Evolutionary conservation across 2,113 vertebrate species (phyloP).

Genomic region (Phylloscopus whistleri): DNA sequence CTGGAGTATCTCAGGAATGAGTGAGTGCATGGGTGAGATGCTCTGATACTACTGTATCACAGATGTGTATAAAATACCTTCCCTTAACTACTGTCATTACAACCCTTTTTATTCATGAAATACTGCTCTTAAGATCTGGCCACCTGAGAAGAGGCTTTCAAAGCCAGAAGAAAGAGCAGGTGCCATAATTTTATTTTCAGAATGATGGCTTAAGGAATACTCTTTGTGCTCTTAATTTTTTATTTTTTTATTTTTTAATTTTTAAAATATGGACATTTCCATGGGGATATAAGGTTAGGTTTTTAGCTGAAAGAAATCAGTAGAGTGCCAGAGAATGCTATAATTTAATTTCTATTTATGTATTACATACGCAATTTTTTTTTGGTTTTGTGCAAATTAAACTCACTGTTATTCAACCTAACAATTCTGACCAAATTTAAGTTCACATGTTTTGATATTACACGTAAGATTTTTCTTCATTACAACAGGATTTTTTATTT

Average conservation of each 20-base stretch:
- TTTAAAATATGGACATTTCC: not conserved
- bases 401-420: not conserved
- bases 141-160: not conserved
- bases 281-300: not conserved
- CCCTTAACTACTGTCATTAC: not conserved
- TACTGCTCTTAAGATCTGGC: not conserved
- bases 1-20: not conserved
- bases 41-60: not conserved
- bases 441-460: not conserved
- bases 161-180: not conserved
- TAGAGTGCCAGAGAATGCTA: not conserved
- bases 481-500: not conserved
- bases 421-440: not conserved
- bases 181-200: not conserved
- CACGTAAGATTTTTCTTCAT: not conserved
- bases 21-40: accelerated
- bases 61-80: not conserved
- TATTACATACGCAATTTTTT: not conserved
- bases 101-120: not conserved
- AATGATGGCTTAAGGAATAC: not conserved
- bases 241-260: not conserved
- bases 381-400: not conserved
- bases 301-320: not conserved
- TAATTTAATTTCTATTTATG: not conserved
- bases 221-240: not conserved